Percentiles rank a stretch among this genome's conserved stretches.
Evolutionary conservation across 2,113 vertebrate species (phyloP).

Genomic region (Phalacrocorax carbo): DNA sequence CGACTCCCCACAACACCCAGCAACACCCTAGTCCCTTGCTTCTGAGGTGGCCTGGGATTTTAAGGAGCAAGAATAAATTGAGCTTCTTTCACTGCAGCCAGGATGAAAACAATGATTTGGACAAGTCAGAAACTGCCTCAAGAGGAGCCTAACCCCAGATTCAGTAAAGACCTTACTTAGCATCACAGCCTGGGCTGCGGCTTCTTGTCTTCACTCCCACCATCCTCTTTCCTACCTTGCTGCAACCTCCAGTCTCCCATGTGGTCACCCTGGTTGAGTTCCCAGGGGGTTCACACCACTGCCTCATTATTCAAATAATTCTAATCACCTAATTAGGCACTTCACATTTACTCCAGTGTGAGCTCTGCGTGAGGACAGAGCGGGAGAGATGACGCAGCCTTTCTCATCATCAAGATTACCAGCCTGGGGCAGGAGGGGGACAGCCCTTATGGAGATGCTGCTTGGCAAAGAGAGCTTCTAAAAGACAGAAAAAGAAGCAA

Average conservation of each 20-base stretch:
- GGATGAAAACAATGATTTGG: background rate
- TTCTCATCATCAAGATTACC: background rate
- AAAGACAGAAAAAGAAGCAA: background rate
- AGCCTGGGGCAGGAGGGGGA: background rate
- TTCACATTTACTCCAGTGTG: background rate
- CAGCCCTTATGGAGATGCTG: background rate
- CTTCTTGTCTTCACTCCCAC: background rate
- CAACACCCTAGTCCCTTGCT: accelerated
- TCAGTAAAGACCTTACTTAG: background rate
- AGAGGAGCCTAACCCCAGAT: background rate
- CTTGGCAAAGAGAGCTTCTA: background rate
- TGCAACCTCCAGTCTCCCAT: background rate
- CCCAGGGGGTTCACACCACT: background rate
- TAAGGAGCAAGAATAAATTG: background rate
- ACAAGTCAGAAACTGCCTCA: background rate
- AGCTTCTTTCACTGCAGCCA: background rate
- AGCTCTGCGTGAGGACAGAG: background rate
- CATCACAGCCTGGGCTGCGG: background rate
- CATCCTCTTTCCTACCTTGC: background rate
- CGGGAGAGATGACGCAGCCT: background rate
- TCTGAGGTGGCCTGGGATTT: background rate
- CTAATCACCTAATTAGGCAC: background rate
- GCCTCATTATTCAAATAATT: background rate
- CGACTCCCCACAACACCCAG: accelerated
- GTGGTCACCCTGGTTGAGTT: background rate